Conservation (phyloP, 2,113 vertebrate species). For the Malaclemys terrapin region DNA sequence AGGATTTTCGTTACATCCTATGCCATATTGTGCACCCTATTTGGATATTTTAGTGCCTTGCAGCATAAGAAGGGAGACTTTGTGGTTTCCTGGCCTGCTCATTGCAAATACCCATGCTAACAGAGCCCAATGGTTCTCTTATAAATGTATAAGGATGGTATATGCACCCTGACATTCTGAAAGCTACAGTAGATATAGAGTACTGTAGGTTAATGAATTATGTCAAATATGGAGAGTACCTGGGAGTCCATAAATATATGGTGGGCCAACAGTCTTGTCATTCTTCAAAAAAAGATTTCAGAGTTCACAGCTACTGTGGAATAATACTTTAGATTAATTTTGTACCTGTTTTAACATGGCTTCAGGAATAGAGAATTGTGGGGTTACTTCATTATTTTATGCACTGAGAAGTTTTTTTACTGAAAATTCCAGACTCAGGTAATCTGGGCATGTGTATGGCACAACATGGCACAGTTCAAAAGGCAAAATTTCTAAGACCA, state of each 20-base stretch:
- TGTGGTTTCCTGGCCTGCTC: neutral
- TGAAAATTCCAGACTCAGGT: neutral
- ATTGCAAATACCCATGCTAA: neutral
- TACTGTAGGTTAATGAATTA: neutral
- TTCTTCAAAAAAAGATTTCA: neutral
- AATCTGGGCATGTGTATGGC: fast-evolving
- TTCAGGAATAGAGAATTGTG: neutral
- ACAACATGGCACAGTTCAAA: fast-evolving
- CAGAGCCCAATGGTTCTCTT: fast-evolving
- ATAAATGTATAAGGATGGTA: fast-evolving
- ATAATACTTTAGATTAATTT: neutral
- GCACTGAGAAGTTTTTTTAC: fast-evolving
- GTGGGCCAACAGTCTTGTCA: neutral
- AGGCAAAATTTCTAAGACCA: neutral
- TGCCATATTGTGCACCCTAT: fast-evolving
- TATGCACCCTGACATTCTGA: neutral
- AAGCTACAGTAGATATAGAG: neutral
- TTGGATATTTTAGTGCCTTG: neutral
- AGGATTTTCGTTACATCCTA: neutral
- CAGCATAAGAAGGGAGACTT: neutral
- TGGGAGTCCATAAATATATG: neutral
- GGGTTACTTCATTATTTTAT: fast-evolving
- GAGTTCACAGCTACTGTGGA: neutral
- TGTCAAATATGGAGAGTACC: neutral
- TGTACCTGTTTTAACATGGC: neutral